These are phyloP conservation scores for Spea multiplicata DNA, from an alignment of 2,113 vertebrate genomes.

Conservation along the genomic window DNA sequence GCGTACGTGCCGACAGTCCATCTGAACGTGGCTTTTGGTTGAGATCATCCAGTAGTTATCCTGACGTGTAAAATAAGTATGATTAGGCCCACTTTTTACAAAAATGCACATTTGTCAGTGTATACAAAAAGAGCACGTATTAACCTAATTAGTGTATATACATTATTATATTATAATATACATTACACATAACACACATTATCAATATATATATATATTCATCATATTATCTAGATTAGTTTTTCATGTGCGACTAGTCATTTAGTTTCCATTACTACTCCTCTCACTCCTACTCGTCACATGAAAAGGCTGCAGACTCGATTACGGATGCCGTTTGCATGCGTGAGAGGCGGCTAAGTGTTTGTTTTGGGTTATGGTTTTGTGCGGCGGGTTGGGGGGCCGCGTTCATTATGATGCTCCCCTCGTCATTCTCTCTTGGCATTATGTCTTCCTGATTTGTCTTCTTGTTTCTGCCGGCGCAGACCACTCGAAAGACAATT, in stretches of 20 bases:
- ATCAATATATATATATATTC: too few species aligned
- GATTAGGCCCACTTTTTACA: too few species aligned
- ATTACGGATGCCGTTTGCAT: conserved; percentile 77
- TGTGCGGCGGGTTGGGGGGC: conserved; percentile 55
- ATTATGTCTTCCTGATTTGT: conserved; percentile 68
- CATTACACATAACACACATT: too few species aligned
- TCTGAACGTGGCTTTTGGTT: too few species aligned
- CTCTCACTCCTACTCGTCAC: conserved; percentile 60
- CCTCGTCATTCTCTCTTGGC: conserved; percentile 64
- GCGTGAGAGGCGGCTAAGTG: conserved; percentile 68
- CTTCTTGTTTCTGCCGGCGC: conserved; percentile 68
- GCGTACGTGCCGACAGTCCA: too few species aligned
- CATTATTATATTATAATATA: too few species aligned
- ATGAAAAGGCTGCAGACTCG: conserved; percentile 69
- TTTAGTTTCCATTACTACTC: conserved; percentile 68
- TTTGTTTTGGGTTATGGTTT: conserved; percentile 69
- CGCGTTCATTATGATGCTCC: conserved; percentile 61
- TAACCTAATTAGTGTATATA: too few species aligned
- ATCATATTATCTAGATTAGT: too few species aligned
- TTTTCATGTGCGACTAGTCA: conserved; percentile 44
- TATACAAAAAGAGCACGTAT: too few species aligned
- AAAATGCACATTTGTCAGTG: too few species aligned
- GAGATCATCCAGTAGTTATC: too few species aligned
- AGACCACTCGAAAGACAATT: conserved; percentile 76
- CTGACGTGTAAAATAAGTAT: too few species aligned